Base-by-base conservation (phyloP, 2,113 vertebrate genomes). In the Pomatorhinus ruficollis region DNA sequence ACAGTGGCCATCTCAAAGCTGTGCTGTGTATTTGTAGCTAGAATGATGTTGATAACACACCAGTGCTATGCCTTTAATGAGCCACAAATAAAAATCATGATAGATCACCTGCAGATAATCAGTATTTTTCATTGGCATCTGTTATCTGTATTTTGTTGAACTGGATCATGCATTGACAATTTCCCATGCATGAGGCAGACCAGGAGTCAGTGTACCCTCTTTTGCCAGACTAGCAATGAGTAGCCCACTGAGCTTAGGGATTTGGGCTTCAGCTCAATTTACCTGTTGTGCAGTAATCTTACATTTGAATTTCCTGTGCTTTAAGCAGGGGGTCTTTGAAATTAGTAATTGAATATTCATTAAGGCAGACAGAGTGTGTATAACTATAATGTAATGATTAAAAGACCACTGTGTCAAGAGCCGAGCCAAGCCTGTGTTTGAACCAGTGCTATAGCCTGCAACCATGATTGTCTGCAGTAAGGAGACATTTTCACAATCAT, bases 381-480 rank as follows among this genome's bases (percentile, higher is more conserved):
- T 64, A 83, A 63, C 25, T 13, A 37, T 23, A 45, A 80, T 4
- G 14, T 31, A 59, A 54, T 19, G 3, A 72, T 69, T 83, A 60
- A 40, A 76, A 60, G 8, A 47, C 16, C 35, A 42, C 23, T 35
- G 12, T 63, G 22, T n/a, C 20, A 59, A 90, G 25, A 47, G 47
- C n/a, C 0, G 4, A 83, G 17, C 28, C 0, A 3, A 83, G 11
- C 10, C 14, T 49, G 2, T 74, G 53, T 65, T 82, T 2, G 2
- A 86, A 61, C 5, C 10, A 31, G 20, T n/a, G 37, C 37, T 85
- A 8, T 8, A 44, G 31, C 22, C 60, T 35, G 16, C 4, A 9
- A 60, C 15, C 3, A 1, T 21, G 31, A 24, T 3, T 84, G 7
- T 39, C 52, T 50, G 31, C 23, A 66, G 18, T 28, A 84, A 74